Conservation (phyloP, 2,113 vertebrate genomes). For the Jacana jacana region DNA sequence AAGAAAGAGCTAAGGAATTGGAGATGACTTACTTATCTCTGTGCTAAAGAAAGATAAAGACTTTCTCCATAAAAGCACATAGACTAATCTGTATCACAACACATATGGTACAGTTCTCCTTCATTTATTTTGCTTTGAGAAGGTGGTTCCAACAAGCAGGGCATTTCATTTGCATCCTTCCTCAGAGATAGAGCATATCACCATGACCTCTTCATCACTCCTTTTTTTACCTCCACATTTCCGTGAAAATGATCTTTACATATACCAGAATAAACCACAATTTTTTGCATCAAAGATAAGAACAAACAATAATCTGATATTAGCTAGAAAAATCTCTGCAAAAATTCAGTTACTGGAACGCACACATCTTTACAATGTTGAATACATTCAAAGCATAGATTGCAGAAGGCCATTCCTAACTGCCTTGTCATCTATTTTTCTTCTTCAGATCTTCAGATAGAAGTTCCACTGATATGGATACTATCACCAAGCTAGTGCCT, state of each 20-base stretch:
- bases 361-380: neutral
- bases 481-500: neutral
- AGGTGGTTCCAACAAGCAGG: neutral
- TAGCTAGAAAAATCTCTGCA: neutral
- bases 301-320: neutral
- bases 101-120: neutral
- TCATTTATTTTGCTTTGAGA: neutral
- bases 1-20: neutral
- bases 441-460: neutral
- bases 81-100: neutral
- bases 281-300: neutral
- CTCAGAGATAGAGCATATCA: neutral
- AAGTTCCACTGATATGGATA: neutral
- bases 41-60: neutral
- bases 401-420: neutral
- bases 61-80: neutral
- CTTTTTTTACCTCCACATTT: neutral
- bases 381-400: neutral
- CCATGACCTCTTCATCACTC: neutral
- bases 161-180: neutral
- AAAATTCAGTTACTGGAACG: neutral
- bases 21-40: neutral
- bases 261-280: neutral
- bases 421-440: neutral
- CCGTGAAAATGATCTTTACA: neutral